These are phyloP conservation scores for Pantherophis vulpinus DNA, from an alignment of 2,797 vertebrate genomes.

Conservation along the genomic window DNA sequence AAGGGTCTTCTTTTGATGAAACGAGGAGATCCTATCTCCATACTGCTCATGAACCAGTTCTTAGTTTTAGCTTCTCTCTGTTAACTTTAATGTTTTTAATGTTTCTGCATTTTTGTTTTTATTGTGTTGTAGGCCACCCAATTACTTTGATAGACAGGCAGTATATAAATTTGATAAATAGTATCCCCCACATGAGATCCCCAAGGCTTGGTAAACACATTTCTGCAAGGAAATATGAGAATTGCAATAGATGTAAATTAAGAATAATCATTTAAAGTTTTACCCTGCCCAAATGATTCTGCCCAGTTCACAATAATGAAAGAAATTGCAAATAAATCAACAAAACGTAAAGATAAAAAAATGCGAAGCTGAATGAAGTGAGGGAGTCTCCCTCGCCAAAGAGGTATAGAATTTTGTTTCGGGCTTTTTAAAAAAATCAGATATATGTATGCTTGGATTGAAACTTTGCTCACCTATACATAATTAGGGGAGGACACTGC, in stretches of 20 bases:
- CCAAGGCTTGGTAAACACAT: background rate
- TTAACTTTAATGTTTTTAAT: background rate
- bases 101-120: background rate
- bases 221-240: background rate
- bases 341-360: background rate
- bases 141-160: background rate
- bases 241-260: background rate
- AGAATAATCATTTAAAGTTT: background rate
- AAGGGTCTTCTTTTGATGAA: background rate
- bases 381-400: background rate
- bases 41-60: background rate
- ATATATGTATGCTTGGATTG: background rate
- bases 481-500: background rate
- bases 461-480: background rate
- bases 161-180: background rate
- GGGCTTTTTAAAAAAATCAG: background rate
- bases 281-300: background rate
- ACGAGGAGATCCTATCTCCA: background rate
- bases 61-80: background rate
- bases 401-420: background rate
- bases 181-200: background rate
- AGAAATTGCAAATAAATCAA: background rate
- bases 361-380: background rate
- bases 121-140: background rate
- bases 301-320: background rate